phyloP scores from a whole-genome alignment of 2,113 vertebrate genomes.

The Carassius gibelio region DNA sequence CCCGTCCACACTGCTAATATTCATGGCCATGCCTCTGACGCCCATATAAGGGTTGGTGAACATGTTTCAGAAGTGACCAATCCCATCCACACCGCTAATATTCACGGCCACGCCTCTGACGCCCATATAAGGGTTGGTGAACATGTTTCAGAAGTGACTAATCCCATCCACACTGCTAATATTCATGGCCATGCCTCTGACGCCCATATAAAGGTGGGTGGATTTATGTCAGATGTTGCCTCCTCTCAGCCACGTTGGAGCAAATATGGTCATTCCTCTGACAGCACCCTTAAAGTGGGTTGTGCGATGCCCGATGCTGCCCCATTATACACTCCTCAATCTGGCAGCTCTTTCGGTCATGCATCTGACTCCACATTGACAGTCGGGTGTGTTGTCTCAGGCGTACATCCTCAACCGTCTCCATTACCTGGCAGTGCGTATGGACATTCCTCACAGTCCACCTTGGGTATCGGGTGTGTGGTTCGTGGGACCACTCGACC shows the following conservation, averaged over 20 bases:
- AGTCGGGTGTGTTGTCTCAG: slow-evolving; percentile 72
- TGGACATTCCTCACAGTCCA: slow-evolving; percentile 74
- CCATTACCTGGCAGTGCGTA: slow-evolving; percentile 66
- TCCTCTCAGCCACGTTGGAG: slow-evolving; percentile 62
- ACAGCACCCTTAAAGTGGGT: slow-evolving; percentile 78
- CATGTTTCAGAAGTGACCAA: too few relatives aligned
- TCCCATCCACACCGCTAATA: too few relatives aligned
- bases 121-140: too few relatives aligned
- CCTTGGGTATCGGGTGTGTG: slow-evolving; percentile 67
- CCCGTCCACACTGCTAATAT: too few relatives aligned
- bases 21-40: too few relatives aligned
- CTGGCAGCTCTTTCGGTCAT: slow-evolving; percentile 80
- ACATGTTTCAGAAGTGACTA: too few relatives aligned
- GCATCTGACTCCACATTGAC: slow-evolving; percentile 80
- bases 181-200: too few relatives aligned
- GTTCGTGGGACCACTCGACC: slow-evolving; percentile 48
- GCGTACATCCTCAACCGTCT: slow-evolving; percentile 28
- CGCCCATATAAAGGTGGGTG: too few relatives aligned
- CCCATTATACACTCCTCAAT: slow-evolving; percentile 55
- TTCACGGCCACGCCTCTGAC: too few relatives aligned
- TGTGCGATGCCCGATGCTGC: slow-evolving; percentile 72
- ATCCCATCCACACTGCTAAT: too few relatives aligned
- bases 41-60: too few relatives aligned
- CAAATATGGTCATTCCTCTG: slow-evolving; percentile 77
- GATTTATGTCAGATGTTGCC: slow-evolving; percentile 67